These are phyloP conservation scores for Lymantria dispar DNA, from an alignment of 2,888 invertebrate genomes.

Conservation along the genomic window DNA sequence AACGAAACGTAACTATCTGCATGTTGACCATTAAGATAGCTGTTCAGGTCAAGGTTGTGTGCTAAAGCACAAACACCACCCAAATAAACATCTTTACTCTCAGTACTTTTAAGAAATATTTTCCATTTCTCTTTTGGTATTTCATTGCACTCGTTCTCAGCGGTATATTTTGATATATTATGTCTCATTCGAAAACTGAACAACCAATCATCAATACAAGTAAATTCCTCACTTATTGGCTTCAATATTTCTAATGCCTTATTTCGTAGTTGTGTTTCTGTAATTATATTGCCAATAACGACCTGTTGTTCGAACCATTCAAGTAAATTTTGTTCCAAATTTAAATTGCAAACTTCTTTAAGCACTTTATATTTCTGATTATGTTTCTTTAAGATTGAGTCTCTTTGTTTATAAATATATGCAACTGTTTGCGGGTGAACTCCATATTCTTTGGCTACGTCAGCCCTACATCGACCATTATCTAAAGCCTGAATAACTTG, in stretches of 20 bases:
- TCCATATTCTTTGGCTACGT: conserved; percentile 42
- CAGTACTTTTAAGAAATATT: conserved; percentile 24
- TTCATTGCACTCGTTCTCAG: conserved; percentile 21
- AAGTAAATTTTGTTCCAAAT: conserved; percentile 39
- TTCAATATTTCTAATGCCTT: conserved; percentile 38
- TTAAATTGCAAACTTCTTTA: conserved; percentile 29
- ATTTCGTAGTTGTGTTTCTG: conserved; percentile 29
- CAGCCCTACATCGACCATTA: conserved; percentile 41
- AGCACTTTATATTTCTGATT: conserved; percentile 33
- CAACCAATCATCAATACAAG: conserved; percentile 41
- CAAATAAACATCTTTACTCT: conserved; percentile 36
- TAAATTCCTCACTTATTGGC: conserved; percentile 31
- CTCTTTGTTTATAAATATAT: conserved; percentile 42
- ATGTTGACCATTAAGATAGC: conserved; percentile 29
- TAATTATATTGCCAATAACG: conserved; percentile 30
- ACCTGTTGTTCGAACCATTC: conserved; percentile 40
- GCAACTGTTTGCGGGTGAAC: conserved; percentile 39
- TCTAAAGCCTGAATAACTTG: conserved; percentile 45
- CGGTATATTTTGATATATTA: conserved; percentile 36
- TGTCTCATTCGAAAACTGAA: conserved; percentile 38
- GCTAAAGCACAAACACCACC: conserved; percentile 38
- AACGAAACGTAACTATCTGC: conserved; percentile 38
- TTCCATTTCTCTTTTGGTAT: conserved; percentile 34
- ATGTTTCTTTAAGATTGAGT: conserved; percentile 37
- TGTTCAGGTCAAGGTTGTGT: conserved; percentile 33